Base-by-base conservation (phyloP, 2,797 vertebrate species). In the Onychomys leucogaster region DNA sequence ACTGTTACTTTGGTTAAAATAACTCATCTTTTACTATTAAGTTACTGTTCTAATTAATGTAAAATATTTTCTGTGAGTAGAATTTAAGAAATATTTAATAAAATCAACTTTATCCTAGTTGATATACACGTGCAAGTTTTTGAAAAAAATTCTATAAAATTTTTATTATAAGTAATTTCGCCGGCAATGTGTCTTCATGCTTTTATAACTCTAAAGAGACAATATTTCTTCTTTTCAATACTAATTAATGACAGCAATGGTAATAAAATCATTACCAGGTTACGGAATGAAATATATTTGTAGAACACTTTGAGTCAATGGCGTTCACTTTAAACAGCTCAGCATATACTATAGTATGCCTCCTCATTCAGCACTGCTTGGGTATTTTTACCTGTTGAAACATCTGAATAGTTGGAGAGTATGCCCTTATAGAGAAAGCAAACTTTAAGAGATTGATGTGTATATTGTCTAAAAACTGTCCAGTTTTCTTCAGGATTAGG, bases 401-500 rank as follows among this genome's bases (percentile, higher is more conserved):
- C 97, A 99, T 99, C 98, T 99, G 99, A 95, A 99, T 98, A 88
- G 99, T 98, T 73, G 99, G 99, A 92, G 99, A 99, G 98, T 99
- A 99, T 4, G 99, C 99, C 82, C 99, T 99, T 94, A 99, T 98
- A 14, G 99, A 99, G 96, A 99, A 98, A 57, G 99, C 99, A 98
- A 99, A 99, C 98, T 99, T 99, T 95, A 99, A 98, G 0, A 99
- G 99, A 97, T 98, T 99, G 93, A 99, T 98, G 96, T 99, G 99
- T 90, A 99, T 99, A 98, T 99, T 98, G 63, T 99, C 99, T 96
- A 99, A 98, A 98, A 99, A 99, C 97, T 99, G 99, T 46, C 99
- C 99, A 11, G 99, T 99, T 98, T 99, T 99, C 98, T 99, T 99
- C 96, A 99, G 97, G 97, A 99, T 99, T 98, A 99, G 98, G 97